Conservation (phyloP, 2,888 invertebrate species). For the Platypus cylindrus region DNA sequence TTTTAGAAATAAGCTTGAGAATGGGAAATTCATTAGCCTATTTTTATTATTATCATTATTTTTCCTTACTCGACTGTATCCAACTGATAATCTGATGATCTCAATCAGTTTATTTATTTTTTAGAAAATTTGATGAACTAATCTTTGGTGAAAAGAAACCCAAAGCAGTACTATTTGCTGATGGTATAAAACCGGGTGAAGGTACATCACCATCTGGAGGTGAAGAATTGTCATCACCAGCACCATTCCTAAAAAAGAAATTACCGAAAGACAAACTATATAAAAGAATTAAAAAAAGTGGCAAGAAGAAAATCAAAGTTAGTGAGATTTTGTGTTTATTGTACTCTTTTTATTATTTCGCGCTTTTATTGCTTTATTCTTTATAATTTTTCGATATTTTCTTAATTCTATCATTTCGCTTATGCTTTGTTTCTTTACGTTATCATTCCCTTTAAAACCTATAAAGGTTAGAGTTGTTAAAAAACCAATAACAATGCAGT, state of each 20-base stretch:
- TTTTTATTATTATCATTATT: no score
- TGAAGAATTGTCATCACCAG: constrained; percentile 48
- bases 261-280: constrained; percentile 40
- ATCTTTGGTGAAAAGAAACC: constrained; percentile 4
- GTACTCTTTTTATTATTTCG: constrained; percentile 1
- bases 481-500: constrained; percentile 8
- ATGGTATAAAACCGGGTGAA: constrained; percentile 47
- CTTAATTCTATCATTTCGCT: constrained; percentile 1
- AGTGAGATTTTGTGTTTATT: constrained; percentile 14
- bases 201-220: constrained; percentile 45
- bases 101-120: constrained; percentile 4
- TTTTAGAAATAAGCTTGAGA: no score
- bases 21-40: no score
- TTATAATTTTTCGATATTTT: neutral
- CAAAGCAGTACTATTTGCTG: constrained; percentile 44
- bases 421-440: constrained; percentile 1
- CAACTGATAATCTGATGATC: neutral
- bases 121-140: constrained; percentile 1
- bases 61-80: neutral
- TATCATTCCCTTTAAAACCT: neutral
- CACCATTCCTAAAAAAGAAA: constrained; percentile 39
- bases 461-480: constrained; percentile 21
- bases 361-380: constrained; percentile 1
- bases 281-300: constrained; percentile 39
- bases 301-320: constrained; percentile 44